Base-by-base conservation (phyloP, 2,797 vertebrate species). In the Bovichtus diacanthus region DNA sequence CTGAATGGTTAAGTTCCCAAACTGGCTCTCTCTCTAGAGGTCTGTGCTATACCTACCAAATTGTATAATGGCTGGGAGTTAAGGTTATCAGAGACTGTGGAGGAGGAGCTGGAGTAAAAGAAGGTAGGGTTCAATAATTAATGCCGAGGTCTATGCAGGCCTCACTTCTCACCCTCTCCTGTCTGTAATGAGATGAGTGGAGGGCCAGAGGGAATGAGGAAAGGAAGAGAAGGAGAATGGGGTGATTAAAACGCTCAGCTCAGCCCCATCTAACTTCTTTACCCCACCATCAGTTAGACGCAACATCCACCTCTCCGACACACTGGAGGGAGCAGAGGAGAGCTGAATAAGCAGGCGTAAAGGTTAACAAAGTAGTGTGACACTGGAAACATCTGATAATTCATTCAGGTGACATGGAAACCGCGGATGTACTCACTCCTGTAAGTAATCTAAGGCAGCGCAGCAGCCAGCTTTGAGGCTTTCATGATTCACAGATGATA, bases 91-190 rank as follows among this genome's bases (percentile, higher is more conserved):
- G 87, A 88, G 90, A 84, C 87, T 50, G 68, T 50, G 78, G 84
- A 78, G 87, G 84, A 88, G 85, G 84, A 87, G 84, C 80, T 58
- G 44, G 76, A 56, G 91, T 88, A 88, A 92, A 90, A 88, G 79
- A 90, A 92, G 87, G 93, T 76, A 80, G 73, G 87, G 76, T 84
- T 94, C 89, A 93, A 94, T 94, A 93, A 94, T 94, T 94, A 82
- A 95, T 94, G 92, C 78, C 1, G 38, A 90, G 87, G 87, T 88
- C 88, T 84, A 70, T 58, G 74, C 85, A 82, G 84, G 78, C 87
- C 81, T 89, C 83, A 86, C 87, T 90, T 87, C 89, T 91, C 84
- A 85, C 78, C 85, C 86, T 81, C 78, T 82, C 53, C 59, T 70
- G 86, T 74, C 80, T 83, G 76, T 92, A 91, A 92, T 90, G 90